Evolutionary conservation across 2,113 vertebrate species (phyloP).

Genomic region (Guaruba guarouba): DNA sequence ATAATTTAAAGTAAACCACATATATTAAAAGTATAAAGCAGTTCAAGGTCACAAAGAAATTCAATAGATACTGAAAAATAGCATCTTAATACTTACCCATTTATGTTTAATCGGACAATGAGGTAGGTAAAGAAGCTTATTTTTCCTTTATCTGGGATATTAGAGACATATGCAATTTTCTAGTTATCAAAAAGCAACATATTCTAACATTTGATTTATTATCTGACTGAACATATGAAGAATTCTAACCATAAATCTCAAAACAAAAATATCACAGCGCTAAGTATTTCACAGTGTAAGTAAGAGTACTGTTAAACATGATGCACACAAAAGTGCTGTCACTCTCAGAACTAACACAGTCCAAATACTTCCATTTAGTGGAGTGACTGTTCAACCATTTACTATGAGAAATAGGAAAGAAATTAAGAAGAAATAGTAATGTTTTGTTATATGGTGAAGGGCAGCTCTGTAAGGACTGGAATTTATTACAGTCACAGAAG

Average conservation of each 20-base stretch:
- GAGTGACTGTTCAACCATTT: neutral
- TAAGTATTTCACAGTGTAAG: neutral
- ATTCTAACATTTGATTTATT: slow-evolving; percentile 42
- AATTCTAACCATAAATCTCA: neutral
- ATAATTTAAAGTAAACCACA: neutral
- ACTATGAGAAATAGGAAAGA: neutral
- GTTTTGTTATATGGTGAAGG: neutral
- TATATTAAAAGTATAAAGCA: neutral
- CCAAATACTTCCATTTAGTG: neutral
- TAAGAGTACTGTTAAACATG: neutral
- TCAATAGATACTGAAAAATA: neutral
- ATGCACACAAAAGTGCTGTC: neutral
- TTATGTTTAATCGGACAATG: slow-evolving; percentile 1
- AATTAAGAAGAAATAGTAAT: neutral
- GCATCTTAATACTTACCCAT: neutral
- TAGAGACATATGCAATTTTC: neutral
- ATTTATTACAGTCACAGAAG: neutral
- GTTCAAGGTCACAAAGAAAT: neutral
- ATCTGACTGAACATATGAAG: slow-evolving; percentile 24
- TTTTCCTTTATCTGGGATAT: slow-evolving; percentile 36
- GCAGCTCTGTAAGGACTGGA: neutral
- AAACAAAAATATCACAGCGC: neutral
- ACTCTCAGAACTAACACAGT: neutral
- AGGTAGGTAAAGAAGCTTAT: slow-evolving; percentile 41
- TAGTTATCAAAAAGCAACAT: slow-evolving; percentile 39